Evolutionary conservation across 1,140 invertebrate species (phyloP).

Genomic region (Drosophila malerkotliana): DNA sequence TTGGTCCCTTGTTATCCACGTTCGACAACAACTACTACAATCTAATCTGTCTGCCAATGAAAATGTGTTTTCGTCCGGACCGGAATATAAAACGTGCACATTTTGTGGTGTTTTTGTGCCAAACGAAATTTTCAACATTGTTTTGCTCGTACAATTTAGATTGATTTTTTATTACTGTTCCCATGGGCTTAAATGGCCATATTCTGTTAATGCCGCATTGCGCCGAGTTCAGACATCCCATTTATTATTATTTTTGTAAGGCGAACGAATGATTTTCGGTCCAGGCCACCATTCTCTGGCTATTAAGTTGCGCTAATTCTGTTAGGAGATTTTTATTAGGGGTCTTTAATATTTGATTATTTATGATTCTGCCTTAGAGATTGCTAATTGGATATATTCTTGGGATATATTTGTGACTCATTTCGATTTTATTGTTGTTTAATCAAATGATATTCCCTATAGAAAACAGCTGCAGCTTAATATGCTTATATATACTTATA

Average conservation of each 20-base stretch:
- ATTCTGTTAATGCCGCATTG: slow-evolving; percentile 40
- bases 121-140: slow-evolving; percentile 1
- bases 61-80: background rate
- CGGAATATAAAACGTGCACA: background rate
- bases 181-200: slow-evolving; percentile 8
- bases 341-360: slow-evolving; percentile 22
- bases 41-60: background rate
- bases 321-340: background rate
- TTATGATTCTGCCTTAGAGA: slow-evolving; percentile 17
- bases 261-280: slow-evolving; percentile 10
- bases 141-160: slow-evolving; percentile 27
- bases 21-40: slow-evolving; percentile 3
- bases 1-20: slow-evolving; percentile 12
- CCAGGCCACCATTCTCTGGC: slow-evolving; percentile 11
- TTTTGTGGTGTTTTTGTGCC: background rate
- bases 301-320: slow-evolving; percentile 34
- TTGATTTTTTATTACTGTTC: slow-evolving; percentile 41
- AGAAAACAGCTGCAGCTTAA: too few relatives aligned
- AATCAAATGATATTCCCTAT: background rate
- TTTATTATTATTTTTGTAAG: slow-evolving; percentile 32
- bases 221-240: slow-evolving; percentile 10
- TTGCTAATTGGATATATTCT: slow-evolving; percentile 48
- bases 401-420: slow-evolving; percentile 14
- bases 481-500: too few relatives aligned
- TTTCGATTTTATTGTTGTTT: slow-evolving; percentile 1